Evolutionary conservation across 1,140 invertebrate genomes (phyloP), one percentile per base, ranked within the genome.

Genomic region (Bemisia tabaci): DNA sequence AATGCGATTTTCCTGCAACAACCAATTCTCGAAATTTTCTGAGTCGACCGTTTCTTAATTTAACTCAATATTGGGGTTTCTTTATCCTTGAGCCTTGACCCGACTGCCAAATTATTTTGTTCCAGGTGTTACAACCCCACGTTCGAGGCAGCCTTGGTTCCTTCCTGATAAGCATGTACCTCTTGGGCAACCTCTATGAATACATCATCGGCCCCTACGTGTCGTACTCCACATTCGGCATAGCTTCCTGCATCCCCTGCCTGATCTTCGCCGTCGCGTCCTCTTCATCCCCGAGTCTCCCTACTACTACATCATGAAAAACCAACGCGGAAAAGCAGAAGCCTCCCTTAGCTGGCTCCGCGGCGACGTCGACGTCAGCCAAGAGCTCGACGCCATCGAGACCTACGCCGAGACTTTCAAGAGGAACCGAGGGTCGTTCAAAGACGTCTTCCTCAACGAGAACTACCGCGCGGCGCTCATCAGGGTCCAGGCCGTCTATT

Each of bases 101-200:
- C n/a, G n/a, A n/a, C n/a, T n/a, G n/a, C n/a, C n/a, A n/a, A n/a
- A 88, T 94, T 82, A 94, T 94, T 75, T 83, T 91, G 66, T 90
- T 90, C 26, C 92, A 94, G 79, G 91, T 93, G 59, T 85, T 71
- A 9, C 65, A 67, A 1, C 63, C 69, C 12, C 61, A 68, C n/a
- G 77, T 72, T 2, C 61, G 73, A 2, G 73, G 73, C 1, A 66
- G 70, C 1, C 24, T 74, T 0, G 90, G 90, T 11, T 89, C 91
- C 0, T 86, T 92, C 65, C 84, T 94, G 69, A 90, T 94, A 73
- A 76, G 91, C 12, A 89, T 89, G 73, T 84, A 87, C 60, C 83
- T 84, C 12, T 69, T 88, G n/a, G 94, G 94, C 9, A 85, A 94
- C 67, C 74, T 94, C 0, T 82, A 87, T 26, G 81, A 87, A 0